A percentile compares a stretch with the other conserved stretches of the same genome.
phyloP scores from a whole-genome alignment of 2,888 invertebrate species.

The Torymus texanus region DNA sequence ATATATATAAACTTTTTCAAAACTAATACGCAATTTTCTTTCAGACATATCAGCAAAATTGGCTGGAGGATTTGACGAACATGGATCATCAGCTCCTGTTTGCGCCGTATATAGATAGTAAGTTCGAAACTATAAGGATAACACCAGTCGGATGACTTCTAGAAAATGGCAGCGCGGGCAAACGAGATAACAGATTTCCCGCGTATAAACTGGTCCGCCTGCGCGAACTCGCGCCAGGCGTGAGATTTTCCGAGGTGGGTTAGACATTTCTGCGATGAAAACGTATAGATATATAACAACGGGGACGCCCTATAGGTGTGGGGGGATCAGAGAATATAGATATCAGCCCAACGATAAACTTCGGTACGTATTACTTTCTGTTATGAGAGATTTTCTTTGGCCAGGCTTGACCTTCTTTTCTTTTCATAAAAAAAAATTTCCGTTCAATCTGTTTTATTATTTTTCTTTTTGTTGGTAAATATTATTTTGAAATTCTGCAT shows the following conservation, averaged over 20 bases:
- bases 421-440: conserved; percentile 10
- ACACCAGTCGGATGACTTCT: conserved; percentile 50
- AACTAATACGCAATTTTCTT: neutral
- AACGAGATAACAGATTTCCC: conserved; percentile 55
- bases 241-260: conserved; percentile 49
- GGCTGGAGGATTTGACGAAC: conserved; percentile 30
- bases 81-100: conserved; percentile 38
- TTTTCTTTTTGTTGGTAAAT: neutral
- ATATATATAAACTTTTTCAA: no score
- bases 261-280: conserved; percentile 18
- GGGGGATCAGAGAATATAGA: conserved; percentile 44
- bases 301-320: conserved; percentile 1
- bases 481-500: no score
- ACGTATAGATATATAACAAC: conserved; percentile 20
- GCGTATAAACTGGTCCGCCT: conserved; percentile 38
- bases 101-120: conserved; percentile 33
- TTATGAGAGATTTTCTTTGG: conserved; percentile 19
- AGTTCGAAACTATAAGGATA: conserved; percentile 51
- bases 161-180: conserved; percentile 52
- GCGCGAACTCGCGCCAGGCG: neutral
- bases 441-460: neutral
- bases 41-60: conserved; percentile 25
- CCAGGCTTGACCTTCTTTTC: conserved; percentile 3
- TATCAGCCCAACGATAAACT: conserved; percentile 28
- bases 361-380: conserved; percentile 39